Conservation (phyloP, 1,140 invertebrate genomes). For the Drosophila pallidifrons region DNA sequence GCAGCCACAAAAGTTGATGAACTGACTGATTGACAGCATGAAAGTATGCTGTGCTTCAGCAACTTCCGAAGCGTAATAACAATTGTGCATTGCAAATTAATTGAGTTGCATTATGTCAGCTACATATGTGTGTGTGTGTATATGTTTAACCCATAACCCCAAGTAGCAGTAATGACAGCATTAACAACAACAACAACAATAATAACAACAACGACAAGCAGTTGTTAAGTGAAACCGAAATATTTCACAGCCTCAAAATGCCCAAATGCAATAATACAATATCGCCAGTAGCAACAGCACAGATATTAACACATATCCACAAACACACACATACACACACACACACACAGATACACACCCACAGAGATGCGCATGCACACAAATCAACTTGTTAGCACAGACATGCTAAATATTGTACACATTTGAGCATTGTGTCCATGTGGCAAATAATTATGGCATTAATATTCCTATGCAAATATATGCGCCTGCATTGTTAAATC, state of each 20-base stretch:
- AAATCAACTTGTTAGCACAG: slow-evolving; percentile 39
- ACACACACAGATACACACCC: neutral
- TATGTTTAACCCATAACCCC: slow-evolving; percentile 51
- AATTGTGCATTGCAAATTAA: slow-evolving; percentile 70
- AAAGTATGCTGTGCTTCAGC: slow-evolving; percentile 6
- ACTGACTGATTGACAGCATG: neutral
- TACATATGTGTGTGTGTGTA: slow-evolving; percentile 3
- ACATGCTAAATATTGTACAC: slow-evolving; percentile 72
- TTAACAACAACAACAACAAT: slow-evolving; percentile 18
- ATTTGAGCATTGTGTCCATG: slow-evolving; percentile 69
- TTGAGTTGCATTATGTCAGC: slow-evolving; percentile 70
- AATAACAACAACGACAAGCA: slow-evolving; percentile 29
- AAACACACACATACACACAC: neutral
- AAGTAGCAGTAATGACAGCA: slow-evolving; percentile 52
- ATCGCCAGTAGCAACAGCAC: slow-evolving; percentile 23
- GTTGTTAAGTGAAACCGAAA: slow-evolving; percentile 70
- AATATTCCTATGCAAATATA: slow-evolving; percentile 80
- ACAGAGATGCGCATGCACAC: neutral
- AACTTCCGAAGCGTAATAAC: slow-evolving; percentile 40
- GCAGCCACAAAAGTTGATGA: neutral
- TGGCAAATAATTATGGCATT: slow-evolving; percentile 82
- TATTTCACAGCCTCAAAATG: slow-evolving; percentile 70
- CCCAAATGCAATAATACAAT: slow-evolving; percentile 60
- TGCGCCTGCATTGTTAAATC: slow-evolving; percentile 64
- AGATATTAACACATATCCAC: slow-evolving; percentile 6